Conservation (phyloP, 2,113 vertebrate genomes). For the Gadus chalcogrammus region DNA sequence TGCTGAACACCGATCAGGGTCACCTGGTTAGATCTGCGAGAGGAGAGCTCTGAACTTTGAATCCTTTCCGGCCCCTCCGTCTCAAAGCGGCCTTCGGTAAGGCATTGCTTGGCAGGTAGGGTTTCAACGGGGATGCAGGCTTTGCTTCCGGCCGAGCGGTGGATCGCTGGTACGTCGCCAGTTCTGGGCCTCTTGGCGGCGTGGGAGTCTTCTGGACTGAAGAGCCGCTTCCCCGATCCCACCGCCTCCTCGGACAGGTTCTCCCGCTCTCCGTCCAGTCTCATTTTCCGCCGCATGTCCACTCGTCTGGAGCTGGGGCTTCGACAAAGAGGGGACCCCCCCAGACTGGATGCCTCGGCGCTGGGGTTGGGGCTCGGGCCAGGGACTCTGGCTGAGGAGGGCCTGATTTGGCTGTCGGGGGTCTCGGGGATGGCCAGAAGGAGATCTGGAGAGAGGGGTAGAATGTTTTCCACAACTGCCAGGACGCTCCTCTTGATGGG, state of each 20-base stretch:
- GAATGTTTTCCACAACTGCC: slow-evolving; percentile 48
- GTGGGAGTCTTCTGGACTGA: slow-evolving; percentile 52
- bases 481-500: slow-evolving; percentile 41
- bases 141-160: not conserved
- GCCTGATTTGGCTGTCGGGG: slow-evolving; percentile 61
- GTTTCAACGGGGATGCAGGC: not conserved
- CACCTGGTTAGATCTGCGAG: not conserved
- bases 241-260: slow-evolving; percentile 24
- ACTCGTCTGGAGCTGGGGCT: slow-evolving; percentile 44
- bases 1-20: not conserved
- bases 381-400: not conserved
- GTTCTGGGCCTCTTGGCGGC: slow-evolving; percentile 58
- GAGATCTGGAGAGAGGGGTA: slow-evolving; percentile 50
- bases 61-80: not conserved
- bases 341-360: not conserved
- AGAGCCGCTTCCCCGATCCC: slow-evolving; percentile 57
- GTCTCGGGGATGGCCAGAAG: slow-evolving; percentile 68
- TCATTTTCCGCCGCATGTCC: slow-evolving; percentile 18
- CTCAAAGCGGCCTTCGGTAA: slow-evolving; percentile 4
- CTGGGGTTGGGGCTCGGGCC: not conserved
- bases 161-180: not conserved
- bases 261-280: slow-evolving; percentile 5
- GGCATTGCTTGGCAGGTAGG: not conserved
- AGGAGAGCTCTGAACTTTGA: too few species aligned
- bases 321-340: slow-evolving; percentile 55